Evolutionary conservation across 2,113 vertebrate species (phyloP).

Genomic region (Lampris incognitus): DNA sequence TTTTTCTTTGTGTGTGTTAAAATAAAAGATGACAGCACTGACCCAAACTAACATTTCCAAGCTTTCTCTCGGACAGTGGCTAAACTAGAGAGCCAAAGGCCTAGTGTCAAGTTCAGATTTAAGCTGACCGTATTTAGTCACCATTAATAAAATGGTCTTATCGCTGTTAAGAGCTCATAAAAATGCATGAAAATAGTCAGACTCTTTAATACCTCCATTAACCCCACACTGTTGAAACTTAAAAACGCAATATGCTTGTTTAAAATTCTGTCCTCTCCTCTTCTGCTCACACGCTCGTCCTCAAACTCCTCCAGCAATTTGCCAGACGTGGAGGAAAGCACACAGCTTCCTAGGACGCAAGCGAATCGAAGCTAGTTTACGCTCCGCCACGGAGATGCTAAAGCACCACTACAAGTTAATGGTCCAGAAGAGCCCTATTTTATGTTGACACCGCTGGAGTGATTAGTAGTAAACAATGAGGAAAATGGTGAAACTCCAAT

Average conservation of each 20-base stretch:
- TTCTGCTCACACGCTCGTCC: constrained; percentile 45
- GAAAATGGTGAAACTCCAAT: constrained; percentile 36
- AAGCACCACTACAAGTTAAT: constrained; percentile 68
- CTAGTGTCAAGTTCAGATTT: constrained; percentile 29
- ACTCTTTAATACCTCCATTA: constrained; percentile 65
- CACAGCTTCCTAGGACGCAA: constrained; percentile 32
- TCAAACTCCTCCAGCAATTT: constrained; percentile 47
- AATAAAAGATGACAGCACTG: too few relatives aligned
- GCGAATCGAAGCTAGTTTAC: constrained; percentile 51
- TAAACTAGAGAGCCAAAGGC: constrained; percentile 7
- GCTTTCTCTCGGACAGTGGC: neutral
- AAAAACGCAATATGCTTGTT: constrained; percentile 37
- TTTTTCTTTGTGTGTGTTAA: too few relatives aligned
- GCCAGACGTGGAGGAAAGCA: constrained; percentile 57
- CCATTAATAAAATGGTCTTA: constrained; percentile 51
- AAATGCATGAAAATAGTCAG: constrained; percentile 58
- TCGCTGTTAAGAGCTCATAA: constrained; percentile 65
- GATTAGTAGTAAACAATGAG: constrained; percentile 46
- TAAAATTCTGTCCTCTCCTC: constrained; percentile 53
- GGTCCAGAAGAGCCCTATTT: constrained; percentile 57
- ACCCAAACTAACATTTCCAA: too few relatives aligned
- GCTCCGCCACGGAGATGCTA: constrained; percentile 47
- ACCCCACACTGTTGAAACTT: constrained; percentile 64
- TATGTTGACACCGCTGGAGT: constrained; percentile 67
- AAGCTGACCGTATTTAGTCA: constrained; percentile 54